Evolutionary conservation across 64 coral and sea anemone genomes (phyloP).

Genomic region (Acropora tenuis): DNA sequence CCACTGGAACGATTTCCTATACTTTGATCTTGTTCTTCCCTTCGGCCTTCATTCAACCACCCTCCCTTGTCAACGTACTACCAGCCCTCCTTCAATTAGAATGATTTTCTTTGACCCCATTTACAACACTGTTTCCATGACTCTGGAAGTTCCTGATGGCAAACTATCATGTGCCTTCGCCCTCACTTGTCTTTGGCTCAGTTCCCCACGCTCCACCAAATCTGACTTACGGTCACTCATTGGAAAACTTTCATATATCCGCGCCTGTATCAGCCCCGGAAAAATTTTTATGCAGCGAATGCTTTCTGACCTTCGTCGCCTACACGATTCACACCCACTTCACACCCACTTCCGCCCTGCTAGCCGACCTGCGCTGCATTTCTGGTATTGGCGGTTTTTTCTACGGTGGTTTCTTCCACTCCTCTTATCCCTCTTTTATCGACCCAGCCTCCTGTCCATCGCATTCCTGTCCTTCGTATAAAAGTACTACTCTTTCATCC

Average conservation of each 20-base stretch:
- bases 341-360: background rate
- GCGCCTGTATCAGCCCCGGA: conserved; percentile 43
- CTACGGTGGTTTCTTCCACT: background rate
- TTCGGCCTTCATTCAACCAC: too few species aligned
- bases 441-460: too few species aligned
- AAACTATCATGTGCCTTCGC: background rate
- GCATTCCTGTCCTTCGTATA: too few species aligned
- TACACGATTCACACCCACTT: background rate
- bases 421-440: too few species aligned
- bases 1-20: too few species aligned
- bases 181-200: background rate
- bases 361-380: background rate
- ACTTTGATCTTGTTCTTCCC: too few species aligned
- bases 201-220: background rate
- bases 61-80: background rate
- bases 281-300: conserved; percentile 36
- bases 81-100: conserved; percentile 8
- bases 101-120: conserved; percentile 4
- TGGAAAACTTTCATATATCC: conserved; percentile 36
- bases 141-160: conserved; percentile 26
- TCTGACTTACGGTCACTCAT: conserved; percentile 16
- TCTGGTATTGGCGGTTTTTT: conserved; percentile 9
- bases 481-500: too few species aligned
- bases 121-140: conserved; percentile 22
- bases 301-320: conserved; percentile 1